Base-by-base conservation (phyloP, 1,140 invertebrate species). In the Trachymyrmex septentrionalis region DNA sequence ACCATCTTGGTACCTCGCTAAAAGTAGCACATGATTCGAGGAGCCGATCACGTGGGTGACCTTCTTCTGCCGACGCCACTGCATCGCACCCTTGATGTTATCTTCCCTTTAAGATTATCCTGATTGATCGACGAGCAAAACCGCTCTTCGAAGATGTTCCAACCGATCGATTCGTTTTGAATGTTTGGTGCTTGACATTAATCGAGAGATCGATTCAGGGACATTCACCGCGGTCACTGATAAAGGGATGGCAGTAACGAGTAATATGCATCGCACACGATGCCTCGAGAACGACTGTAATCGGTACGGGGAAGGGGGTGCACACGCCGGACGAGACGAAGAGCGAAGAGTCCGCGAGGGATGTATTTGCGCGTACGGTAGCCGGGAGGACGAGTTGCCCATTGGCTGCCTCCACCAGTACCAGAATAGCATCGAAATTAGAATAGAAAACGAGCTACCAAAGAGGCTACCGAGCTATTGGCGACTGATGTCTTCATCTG, bases 1-100 rank as follows among this genome's bases (percentile, higher is more conserved):
- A 95, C 95, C 94, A 86, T 94, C 93, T 95, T 94, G 94, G 92
- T 95, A 95, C 93, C 94, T 94, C 91, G 93, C 91, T 91, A 95
- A 93, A 80, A 95, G 94, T 71, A 95, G 92, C 66, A 93, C 94
- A 91, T 94, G 93, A 92, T 95, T 94, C 61, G 94, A 93, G 6
- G 95, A 95, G n/a, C 94, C 95, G 86, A 95, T 95, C 90, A 95
- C 95, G 89, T 94, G 94, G 88, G 89, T 93, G 91, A 95, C 80
- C 86, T 93, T 95, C 81, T 92, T 91, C 76, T 94, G 93, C 71
- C 94, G 92, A 53, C 95, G 94, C 95, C 95, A 95, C 95, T 95
- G 95, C 95, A 95, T 95, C 71, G 87, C 87, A 88, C 85, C 86
- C 85, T 69, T 48, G 30, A 16, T 34, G 30, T 27, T 78, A 66